Evolutionary conservation across 35 echinoderm and acorn worm genomes (phyloP).

Genomic region (Ophiothrix spiculata): DNA sequence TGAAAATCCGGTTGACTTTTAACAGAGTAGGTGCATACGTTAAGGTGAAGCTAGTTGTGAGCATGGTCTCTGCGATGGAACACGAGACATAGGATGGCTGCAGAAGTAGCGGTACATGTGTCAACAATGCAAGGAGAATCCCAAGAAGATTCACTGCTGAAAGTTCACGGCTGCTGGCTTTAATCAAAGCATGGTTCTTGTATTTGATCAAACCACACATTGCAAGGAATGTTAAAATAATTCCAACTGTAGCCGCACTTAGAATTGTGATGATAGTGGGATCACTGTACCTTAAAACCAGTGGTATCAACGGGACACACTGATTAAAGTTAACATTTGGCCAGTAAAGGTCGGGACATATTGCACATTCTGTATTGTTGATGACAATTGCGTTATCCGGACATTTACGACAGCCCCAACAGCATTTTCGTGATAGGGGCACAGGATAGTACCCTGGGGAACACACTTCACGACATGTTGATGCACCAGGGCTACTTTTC

Average conservation of each 20-base stretch:
- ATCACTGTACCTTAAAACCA: not conserved
- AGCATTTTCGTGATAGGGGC: constrained; percentile 11
- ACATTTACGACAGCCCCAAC: constrained; percentile 39
- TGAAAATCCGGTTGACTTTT: constrained; percentile 53
- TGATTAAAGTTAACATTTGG: not conserved
- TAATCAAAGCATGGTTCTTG: constrained; percentile 26
- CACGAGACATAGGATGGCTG: constrained; percentile 31
- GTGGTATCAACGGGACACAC: not conserved
- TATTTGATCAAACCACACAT: not conserved
- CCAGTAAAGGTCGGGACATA: constrained; percentile 4
- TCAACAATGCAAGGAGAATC: constrained; percentile 19
- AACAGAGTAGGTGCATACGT: constrained; percentile 39
- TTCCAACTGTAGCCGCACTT: not conserved
- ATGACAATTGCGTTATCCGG: constrained; percentile 28
- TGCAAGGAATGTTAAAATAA: not conserved
- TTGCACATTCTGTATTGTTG: constrained; percentile 11
- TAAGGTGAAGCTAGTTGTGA: constrained; percentile 36
- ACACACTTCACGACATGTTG: constrained; percentile 23
- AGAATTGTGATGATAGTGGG: not conserved
- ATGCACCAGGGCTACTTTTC: not conserved
- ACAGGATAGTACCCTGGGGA: not conserved
- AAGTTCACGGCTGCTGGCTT: constrained; percentile 49
- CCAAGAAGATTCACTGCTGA: constrained; percentile 33
- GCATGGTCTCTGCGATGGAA: constrained; percentile 8
- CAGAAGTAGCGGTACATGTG: constrained; percentile 11